phyloP scores from a whole-genome alignment of 2,888 invertebrate species.

The Cordilura impudica region DNA sequence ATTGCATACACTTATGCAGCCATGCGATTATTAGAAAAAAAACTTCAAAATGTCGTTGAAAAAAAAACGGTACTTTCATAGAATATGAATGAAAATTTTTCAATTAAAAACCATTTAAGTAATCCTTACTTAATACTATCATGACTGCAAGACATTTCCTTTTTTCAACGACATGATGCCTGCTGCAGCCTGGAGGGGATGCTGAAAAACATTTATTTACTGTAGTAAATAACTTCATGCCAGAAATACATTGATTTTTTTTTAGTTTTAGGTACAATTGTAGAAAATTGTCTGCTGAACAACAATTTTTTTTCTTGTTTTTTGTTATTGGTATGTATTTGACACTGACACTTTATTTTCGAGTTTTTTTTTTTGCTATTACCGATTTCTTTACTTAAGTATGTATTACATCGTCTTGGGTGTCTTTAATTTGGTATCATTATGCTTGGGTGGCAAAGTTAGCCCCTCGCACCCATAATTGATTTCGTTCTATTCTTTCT shows the following conservation, averaged over 20 bases:
- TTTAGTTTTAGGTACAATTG: neutral
- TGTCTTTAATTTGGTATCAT: neutral
- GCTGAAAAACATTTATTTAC: constrained; percentile 1
- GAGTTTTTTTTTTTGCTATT: neutral
- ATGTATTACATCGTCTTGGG: constrained; percentile 1
- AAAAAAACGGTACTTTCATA: neutral
- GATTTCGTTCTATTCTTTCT: constrained; percentile 20
- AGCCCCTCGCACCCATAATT: constrained; percentile 3
- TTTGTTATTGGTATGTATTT: constrained; percentile 1
- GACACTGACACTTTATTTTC: constrained; percentile 35
- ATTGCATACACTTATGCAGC: no score
- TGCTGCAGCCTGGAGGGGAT: constrained; percentile 12
- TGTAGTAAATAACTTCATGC: constrained; percentile 43
- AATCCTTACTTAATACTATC: constrained; percentile 65
- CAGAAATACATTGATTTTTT: constrained; percentile 6
- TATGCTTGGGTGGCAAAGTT: neutral
- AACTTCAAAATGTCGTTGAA: neutral
- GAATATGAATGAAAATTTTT: constrained; percentile 66
- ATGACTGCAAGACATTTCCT: constrained; percentile 38
- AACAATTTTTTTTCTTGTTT: constrained; percentile 4
- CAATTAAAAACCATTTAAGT: constrained; percentile 76
- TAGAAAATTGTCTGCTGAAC: constrained; percentile 11
- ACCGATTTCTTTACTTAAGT: neutral
- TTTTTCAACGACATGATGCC: constrained; percentile 1
- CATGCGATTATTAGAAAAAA: constrained; percentile 28